Evolutionary conservation across 1,140 invertebrate species (phyloP), one percentile per base, ranked within the genome.

Genomic region (Phymorhynchus buccinoides): DNA sequence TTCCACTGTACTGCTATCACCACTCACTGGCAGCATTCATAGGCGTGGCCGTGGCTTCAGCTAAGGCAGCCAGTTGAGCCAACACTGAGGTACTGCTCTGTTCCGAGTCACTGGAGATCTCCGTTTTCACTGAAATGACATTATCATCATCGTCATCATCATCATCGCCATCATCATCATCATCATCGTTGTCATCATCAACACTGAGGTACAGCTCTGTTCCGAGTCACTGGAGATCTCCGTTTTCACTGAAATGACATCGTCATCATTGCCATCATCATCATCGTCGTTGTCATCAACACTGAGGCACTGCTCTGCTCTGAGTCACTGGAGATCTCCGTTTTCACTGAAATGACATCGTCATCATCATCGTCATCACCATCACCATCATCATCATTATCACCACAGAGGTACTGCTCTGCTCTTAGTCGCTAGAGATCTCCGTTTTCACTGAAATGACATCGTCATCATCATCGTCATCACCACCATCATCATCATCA

Each of bases 11-110:
- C n/a, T n/a, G n/a, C n/a, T n/a, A n/a, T n/a, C n/a, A n/a, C n/a
- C 0, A 84, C 86, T 86, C 77, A 88, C 87, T 89, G 62, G 83
- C 86, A 39, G 88, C 80, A 71, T 89, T 87, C 30, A 91, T 86
- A 22, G 92, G 91, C 22, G n/a, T n/a, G 22, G 90, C 91, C 41
- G 93, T 93, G 39, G 93, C 93, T 82, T 94, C 93, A 27, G 93
- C 93, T 68, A 94, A 87, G 4, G 93, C 93, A 62, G 93, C 93
- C 71, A 94, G 86, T 41, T 93, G 94, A 7, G 93, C 92, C 77
- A 94, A 87, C 9, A 94, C 93, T n/a, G 92, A 93, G 27, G 93
- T 93, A 83, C 91, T 93, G 79, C 89, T 91, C 75, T 91, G 91
- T 73, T 93, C 92, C 48, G 87, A 87, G 81, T 84, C 83, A 77